Evolutionary conservation across 1,140 invertebrate species (phyloP).

Genomic region (Caenorhabditis inopinata): DNA sequence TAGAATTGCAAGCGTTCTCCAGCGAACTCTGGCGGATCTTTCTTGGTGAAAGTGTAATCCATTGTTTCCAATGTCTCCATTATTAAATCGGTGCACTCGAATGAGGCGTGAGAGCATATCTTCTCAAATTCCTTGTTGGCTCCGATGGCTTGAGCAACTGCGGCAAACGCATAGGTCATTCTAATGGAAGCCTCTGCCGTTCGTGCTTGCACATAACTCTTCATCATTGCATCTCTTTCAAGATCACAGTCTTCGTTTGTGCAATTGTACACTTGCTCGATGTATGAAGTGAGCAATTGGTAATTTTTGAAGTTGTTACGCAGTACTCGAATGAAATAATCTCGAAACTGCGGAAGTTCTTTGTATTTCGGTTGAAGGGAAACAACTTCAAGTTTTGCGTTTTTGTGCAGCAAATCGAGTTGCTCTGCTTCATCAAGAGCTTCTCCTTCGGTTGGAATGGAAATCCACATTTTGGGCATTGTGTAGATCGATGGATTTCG

Average conservation of each 20-base stretch:
- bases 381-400: slow-evolving; percentile 42
- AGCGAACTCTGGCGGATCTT: slow-evolving; percentile 47
- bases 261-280: slow-evolving; percentile 53
- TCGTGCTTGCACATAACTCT: slow-evolving; percentile 41
- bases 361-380: slow-evolving; percentile 47
- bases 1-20: slow-evolving; percentile 40
- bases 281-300: slow-evolving; percentile 55
- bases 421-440: slow-evolving; percentile 47
- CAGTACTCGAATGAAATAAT: slow-evolving; percentile 61
- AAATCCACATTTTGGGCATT: slow-evolving; percentile 51
- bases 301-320: slow-evolving; percentile 62
- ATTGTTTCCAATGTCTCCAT: slow-evolving; percentile 43
- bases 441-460: slow-evolving; percentile 50
- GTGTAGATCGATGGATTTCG: slow-evolving; percentile 5
- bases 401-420: slow-evolving; percentile 27
- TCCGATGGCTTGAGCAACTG: slow-evolving; percentile 51
- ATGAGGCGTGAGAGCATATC: slow-evolving; percentile 32
- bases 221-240: slow-evolving; percentile 40
- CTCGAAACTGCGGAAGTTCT: slow-evolving; percentile 55
- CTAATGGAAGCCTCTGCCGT: slow-evolving; percentile 53
- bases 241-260: slow-evolving; percentile 28
- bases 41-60: slow-evolving; percentile 44
- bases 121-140: slow-evolving; percentile 42
- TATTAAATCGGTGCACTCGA: slow-evolving; percentile 49
- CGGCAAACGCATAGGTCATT: slow-evolving; percentile 59